A percentile compares a stretch with the other conserved stretches of the same genome.
Conservation (phyloP, 2,888 invertebrate genomes). For the Clitarchus hookeri region DNA sequence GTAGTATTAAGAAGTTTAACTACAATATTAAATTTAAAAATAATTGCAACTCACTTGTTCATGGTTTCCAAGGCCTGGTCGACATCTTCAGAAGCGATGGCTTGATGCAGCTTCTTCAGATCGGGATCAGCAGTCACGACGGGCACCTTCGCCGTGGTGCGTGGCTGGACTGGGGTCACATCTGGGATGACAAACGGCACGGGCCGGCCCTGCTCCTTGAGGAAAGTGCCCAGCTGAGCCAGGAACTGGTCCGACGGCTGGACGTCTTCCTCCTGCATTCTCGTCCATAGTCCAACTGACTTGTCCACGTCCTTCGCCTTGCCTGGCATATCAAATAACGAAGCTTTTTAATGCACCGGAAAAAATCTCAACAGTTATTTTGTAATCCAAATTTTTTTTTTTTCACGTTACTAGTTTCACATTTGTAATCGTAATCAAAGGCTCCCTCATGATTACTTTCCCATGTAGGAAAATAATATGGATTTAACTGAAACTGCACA, state of each 20-base stretch:
- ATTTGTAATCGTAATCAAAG: no score
- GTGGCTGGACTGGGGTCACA: constrained; percentile 9
- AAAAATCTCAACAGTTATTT: no score
- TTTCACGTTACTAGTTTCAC: no score
- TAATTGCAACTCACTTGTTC: not conserved
- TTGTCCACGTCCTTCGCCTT: constrained; percentile 73
- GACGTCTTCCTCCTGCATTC: constrained; percentile 82
- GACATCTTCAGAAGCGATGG: constrained; percentile 3
- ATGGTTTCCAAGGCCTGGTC: constrained; percentile 5
- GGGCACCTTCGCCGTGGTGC: no score
- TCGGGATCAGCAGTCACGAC: not conserved
- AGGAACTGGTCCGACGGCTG: constrained; percentile 73
- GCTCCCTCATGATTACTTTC: no score
- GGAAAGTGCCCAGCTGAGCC: constrained; percentile 64
- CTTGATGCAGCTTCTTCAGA: not conserved
- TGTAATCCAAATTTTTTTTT: no score
- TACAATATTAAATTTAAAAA: constrained; percentile 47
- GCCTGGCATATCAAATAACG: constrained; percentile 49
- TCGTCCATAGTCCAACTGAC: constrained; percentile 78
- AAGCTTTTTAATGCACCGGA: no score
- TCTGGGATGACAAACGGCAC: constrained; percentile 75
- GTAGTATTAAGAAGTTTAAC: constrained; percentile 48
- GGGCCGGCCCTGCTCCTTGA: constrained; percentile 64
- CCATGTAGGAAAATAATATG: no score
- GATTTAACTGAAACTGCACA: no score